phyloP scores from a whole-genome alignment of 2,888 invertebrate species.

The Phortica okadai region DNA sequence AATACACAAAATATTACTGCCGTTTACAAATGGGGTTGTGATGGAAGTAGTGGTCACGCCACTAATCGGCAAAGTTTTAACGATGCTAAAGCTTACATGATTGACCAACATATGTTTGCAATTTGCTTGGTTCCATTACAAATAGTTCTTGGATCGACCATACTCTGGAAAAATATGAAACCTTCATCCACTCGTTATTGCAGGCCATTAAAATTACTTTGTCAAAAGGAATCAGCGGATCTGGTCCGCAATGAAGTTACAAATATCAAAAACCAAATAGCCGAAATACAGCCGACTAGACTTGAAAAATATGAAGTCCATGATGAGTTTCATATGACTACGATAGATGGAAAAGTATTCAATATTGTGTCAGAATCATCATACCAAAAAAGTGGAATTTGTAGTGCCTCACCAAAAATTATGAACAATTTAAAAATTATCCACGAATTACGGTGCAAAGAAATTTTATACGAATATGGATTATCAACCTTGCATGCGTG shows the following conservation, averaged over 20 bases:
- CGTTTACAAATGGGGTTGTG: too few relatives aligned
- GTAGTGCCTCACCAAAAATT: neutral
- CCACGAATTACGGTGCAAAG: neutral
- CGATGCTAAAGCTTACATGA: too few relatives aligned
- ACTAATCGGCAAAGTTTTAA: too few relatives aligned
- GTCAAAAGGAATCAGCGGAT: too few relatives aligned
- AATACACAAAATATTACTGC: too few relatives aligned
- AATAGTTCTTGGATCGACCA: neutral
- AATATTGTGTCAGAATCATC: neutral
- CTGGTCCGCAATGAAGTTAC: too few relatives aligned
- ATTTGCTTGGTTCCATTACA: neutral
- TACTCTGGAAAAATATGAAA: neutral
- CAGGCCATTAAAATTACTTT: too few relatives aligned
- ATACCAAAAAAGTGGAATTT: neutral
- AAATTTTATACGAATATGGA: neutral
- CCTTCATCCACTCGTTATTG: neutral
- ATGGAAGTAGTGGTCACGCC: too few relatives aligned
- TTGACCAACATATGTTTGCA: too few relatives aligned
- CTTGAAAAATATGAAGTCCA: neutral
- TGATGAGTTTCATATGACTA: neutral
- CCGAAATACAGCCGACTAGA: too few relatives aligned
- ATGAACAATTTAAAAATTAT: neutral
- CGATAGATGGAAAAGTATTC: neutral
- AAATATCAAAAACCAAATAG: too few relatives aligned
- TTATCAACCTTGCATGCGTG: constrained; percentile 4